These are phyloP conservation scores for Subacronicta megacephala DNA, from an alignment of 2,888 invertebrate genomes.

Conservation along the genomic window DNA sequence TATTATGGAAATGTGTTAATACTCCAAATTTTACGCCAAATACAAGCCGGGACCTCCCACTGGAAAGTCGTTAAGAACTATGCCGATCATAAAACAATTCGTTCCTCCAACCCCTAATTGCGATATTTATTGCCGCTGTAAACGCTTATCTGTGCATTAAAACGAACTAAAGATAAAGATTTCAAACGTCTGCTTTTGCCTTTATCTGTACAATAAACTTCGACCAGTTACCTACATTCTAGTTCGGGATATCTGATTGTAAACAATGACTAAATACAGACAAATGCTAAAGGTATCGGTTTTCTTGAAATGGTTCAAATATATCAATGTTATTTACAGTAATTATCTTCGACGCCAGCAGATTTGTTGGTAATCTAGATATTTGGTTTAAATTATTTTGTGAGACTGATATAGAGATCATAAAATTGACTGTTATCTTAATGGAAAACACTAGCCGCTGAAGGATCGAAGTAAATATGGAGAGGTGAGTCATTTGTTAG, in stretches of 20 bases:
- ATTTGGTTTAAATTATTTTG: conserved; percentile 49
- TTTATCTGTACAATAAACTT: conserved; percentile 56
- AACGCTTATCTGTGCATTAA: conserved; percentile 69
- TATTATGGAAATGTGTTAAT: conserved; percentile 29
- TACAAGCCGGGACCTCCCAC: conserved; percentile 47
- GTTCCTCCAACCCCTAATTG: conserved; percentile 70
- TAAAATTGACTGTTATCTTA: conserved; percentile 52
- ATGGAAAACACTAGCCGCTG: conserved; percentile 48
- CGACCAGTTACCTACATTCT: conserved; percentile 53
- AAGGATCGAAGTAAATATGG: conserved; percentile 34
- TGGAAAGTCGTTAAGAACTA: conserved; percentile 55
- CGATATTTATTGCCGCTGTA: conserved; percentile 71
- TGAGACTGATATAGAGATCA: conserved; percentile 46
- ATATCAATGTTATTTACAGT: conserved; percentile 46
- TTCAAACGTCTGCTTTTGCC: conserved; percentile 60
- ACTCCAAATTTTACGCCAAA: conserved; percentile 42
- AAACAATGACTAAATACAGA: conserved; percentile 49
- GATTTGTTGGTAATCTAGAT: conserved; percentile 53
- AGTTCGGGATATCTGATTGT: conserved; percentile 41
- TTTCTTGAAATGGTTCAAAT: conserved; percentile 36
- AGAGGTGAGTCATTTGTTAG: conserved; percentile 41
- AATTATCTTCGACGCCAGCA: conserved; percentile 40
- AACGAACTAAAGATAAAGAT: conserved; percentile 59
- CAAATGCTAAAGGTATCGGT: conserved; percentile 41
- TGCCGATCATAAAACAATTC: conserved; percentile 66